Evolutionary conservation across 1,140 invertebrate species (phyloP).

Genomic region (Zaprionus nigranus): DNA sequence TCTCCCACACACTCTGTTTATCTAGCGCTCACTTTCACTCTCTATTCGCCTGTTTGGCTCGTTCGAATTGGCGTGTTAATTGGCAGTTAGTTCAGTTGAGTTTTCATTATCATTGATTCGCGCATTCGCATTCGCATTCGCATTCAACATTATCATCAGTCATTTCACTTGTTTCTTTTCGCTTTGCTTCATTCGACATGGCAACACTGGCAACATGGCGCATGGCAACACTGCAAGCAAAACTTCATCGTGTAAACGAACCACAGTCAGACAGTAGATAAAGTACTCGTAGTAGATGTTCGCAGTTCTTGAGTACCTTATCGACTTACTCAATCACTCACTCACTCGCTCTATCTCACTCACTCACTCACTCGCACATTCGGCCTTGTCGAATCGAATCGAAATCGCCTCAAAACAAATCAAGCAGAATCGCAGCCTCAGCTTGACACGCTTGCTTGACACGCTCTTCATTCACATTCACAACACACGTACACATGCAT

Average conservation of each 20-base stretch:
- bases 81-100: constrained; percentile 63
- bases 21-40: constrained; percentile 20
- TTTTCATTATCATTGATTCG: constrained; percentile 61
- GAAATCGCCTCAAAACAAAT: constrained; percentile 14
- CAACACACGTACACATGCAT: constrained; percentile 41
- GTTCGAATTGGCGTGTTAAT: constrained; percentile 67
- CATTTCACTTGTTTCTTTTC: constrained; percentile 43
- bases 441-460: constrained; percentile 20
- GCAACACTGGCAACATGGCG: constrained; percentile 14
- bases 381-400: constrained; percentile 39
- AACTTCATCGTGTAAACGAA: constrained; percentile 1
- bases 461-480: constrained; percentile 31
- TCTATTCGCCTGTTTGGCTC: constrained; percentile 21
- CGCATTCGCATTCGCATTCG: constrained; percentile 37
- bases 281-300: constrained; percentile 10
- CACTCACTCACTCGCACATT: constrained; percentile 16
- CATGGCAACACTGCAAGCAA: constrained; percentile 1
- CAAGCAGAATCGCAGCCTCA: constrained; percentile 13
- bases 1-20: constrained; percentile 13
- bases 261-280: background rate
- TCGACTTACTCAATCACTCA: constrained; percentile 12
- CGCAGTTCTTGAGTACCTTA: background rate
- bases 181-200: constrained; percentile 40
- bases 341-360: background rate
- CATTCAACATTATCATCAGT: constrained; percentile 35